A percentile compares a stretch with the other conserved stretches of the same genome.
Conservation (phyloP, 2,888 invertebrate genomes). For the Erpobdella octoculata region DNA sequence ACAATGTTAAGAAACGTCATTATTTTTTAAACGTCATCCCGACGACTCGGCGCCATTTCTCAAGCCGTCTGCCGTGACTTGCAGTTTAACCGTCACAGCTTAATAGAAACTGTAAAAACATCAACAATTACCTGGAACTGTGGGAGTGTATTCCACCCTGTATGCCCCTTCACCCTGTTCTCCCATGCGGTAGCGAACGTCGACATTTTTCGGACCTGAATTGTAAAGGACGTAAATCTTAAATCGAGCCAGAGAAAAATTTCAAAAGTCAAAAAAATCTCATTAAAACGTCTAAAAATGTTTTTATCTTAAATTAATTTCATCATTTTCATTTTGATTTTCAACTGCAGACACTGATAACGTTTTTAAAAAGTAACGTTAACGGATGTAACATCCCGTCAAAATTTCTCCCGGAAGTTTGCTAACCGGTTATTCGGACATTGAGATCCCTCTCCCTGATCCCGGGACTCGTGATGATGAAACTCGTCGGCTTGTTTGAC, state of each 20-base stretch:
- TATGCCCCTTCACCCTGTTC: constrained; percentile 23
- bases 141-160: constrained; percentile 32
- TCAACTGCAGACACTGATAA: no score
- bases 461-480: constrained; percentile 76
- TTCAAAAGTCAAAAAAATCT: background rate
- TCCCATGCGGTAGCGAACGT: background rate
- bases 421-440: constrained; percentile 57
- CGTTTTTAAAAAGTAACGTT: background rate
- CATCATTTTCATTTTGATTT: no score
- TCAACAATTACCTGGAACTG: constrained; percentile 30
- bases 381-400: background rate
- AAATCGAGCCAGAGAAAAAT: background rate
- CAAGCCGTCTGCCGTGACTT: no score
- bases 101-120: no score
- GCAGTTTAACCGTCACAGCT: no score
- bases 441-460: constrained; percentile 46
- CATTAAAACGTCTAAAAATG: no score
- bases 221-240: background rate
- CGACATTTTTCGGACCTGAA: constrained; percentile 23
- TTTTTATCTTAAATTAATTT: no score
- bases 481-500: constrained; percentile 74
- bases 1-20: no score
- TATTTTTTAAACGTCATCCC: no score
- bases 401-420: background rate
- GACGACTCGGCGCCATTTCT: no score